A percentile compares a stretch with the other conserved stretches of the same genome.
Evolutionary conservation across 2,113 vertebrate species (phyloP).

Genomic region (Noctilio leporinus): DNA sequence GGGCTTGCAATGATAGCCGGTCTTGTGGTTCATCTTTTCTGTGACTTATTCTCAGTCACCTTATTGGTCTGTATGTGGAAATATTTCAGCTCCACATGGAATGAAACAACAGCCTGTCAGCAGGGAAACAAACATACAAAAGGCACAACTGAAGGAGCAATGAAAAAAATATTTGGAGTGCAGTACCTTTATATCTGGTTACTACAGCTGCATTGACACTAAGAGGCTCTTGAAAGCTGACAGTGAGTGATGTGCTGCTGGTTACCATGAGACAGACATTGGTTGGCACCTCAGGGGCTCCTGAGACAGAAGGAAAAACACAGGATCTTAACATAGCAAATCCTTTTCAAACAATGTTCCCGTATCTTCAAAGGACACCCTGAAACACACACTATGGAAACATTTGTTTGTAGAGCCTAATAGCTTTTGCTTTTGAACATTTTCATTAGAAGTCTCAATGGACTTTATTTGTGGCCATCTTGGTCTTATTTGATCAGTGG

Average conservation of each 20-base stretch:
- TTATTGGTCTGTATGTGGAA: neutral
- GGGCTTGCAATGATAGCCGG: neutral
- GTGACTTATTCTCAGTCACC: neutral
- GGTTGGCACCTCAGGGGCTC: constrained; percentile 89
- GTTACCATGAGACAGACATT: constrained; percentile 91
- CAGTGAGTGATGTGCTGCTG: constrained; percentile 89
- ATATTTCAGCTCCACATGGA: neutral
- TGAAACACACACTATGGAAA: constrained; percentile 68
- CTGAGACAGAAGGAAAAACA: constrained; percentile 83
- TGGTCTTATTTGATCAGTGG: constrained; percentile 50
- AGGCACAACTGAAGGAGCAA: neutral
- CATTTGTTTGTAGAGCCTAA: constrained; percentile 66
- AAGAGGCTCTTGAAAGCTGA: constrained; percentile 95
- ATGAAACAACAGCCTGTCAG: neutral
- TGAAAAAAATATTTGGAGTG: constrained; percentile 47
- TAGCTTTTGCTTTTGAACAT: constrained; percentile 73
- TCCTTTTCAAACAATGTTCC: constrained; percentile 76
- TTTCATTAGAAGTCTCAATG: constrained; percentile 72
- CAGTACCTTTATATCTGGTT: constrained; percentile 95
- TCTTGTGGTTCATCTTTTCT: neutral
- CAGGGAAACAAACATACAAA: neutral
- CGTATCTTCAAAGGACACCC: constrained; percentile 71
- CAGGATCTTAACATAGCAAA: constrained; percentile 80
- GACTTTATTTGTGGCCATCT: constrained; percentile 75
- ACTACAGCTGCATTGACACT: constrained; percentile 92